Evolutionary conservation across 2,888 invertebrate genomes (phyloP).

Genomic region (Eustalomyia histrio): DNA sequence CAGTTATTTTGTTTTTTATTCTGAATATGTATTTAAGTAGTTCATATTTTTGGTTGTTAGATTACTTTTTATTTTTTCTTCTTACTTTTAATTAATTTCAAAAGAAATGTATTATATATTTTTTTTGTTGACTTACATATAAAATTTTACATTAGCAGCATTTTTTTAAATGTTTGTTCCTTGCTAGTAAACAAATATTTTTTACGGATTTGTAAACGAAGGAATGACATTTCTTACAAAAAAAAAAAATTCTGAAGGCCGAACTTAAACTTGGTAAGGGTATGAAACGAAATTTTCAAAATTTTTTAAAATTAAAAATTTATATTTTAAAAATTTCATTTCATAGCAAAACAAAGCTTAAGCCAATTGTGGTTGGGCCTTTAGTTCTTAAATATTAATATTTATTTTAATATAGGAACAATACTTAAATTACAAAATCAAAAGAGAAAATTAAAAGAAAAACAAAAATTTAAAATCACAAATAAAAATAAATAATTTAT

Average conservation of each 20-base stretch:
- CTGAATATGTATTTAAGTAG: conserved; percentile 58
- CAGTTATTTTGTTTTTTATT: conserved; percentile 49
- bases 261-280: too few relatives aligned
- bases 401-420: conserved; percentile 63
- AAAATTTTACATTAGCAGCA: conserved; percentile 71
- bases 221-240: conserved; percentile 20
- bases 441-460: conserved; percentile 25
- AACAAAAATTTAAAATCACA: conserved; percentile 15
- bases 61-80: background rate
- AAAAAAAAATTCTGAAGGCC: too few relatives aligned
- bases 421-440: conserved; percentile 55
- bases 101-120: conserved; percentile 27
- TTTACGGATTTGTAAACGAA: conserved; percentile 25
- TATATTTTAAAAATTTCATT: too few relatives aligned
- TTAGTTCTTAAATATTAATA: conserved; percentile 43
- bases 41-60: conserved; percentile 44
- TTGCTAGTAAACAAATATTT: conserved; percentile 39
- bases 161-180: conserved; percentile 35
- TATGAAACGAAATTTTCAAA: too few relatives aligned
- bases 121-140: background rate
- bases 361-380: too few relatives aligned
- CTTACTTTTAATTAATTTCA: conserved; percentile 26
- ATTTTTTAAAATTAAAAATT: too few relatives aligned
- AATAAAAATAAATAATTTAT: conserved; percentile 55
- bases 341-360: too few relatives aligned